A percentile compares a stretch with the other conserved stretches of the same genome.
phyloP scores from a whole-genome alignment of 2,888 invertebrate genomes.

The Siphlonurus alternatus region DNA sequence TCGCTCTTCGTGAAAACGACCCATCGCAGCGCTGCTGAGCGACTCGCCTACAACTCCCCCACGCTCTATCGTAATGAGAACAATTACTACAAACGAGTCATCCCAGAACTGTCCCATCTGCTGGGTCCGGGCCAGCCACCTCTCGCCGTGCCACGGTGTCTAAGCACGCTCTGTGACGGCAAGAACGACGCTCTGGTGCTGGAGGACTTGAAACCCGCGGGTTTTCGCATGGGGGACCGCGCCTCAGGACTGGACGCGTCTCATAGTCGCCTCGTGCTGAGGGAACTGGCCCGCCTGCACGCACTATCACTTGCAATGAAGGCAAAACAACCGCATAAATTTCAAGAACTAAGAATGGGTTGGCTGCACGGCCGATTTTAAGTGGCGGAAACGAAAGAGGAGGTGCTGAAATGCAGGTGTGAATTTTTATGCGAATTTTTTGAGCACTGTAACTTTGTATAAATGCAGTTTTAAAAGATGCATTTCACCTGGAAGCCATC shows the following conservation, averaged over 20 bases:
- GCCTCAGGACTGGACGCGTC: constrained; percentile 11
- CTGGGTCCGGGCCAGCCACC: neutral
- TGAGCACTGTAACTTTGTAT: too few species aligned
- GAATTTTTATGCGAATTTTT: too few species aligned
- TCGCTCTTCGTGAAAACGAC: neutral
- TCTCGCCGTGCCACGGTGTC: neutral
- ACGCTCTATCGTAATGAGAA: constrained; percentile 5
- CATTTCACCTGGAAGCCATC: too few species aligned
- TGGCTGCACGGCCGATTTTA: too few species aligned
- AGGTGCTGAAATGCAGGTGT: too few species aligned
- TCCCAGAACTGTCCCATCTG: neutral
- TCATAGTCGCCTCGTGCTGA: constrained; percentile 13
- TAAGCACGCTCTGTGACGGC: neutral
- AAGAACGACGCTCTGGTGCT: constrained; percentile 11
- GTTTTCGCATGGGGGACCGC: constrained; percentile 15
- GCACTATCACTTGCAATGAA: constrained; percentile 11
- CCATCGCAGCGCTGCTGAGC: neutral
- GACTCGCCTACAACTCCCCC: neutral
- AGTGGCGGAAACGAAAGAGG: too few species aligned
- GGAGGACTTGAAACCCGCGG: constrained; percentile 14
- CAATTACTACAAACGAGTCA: constrained; percentile 6
- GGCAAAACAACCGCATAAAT: constrained; percentile 7
- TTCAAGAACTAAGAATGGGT: neutral
- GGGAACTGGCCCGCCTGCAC: constrained; percentile 14
- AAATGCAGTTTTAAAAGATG: too few species aligned